Percentiles rank a stretch among this genome's conserved stretches.
Evolutionary conservation across 1,140 invertebrate species (phyloP).

Genomic region (Drosophila busckii): DNA sequence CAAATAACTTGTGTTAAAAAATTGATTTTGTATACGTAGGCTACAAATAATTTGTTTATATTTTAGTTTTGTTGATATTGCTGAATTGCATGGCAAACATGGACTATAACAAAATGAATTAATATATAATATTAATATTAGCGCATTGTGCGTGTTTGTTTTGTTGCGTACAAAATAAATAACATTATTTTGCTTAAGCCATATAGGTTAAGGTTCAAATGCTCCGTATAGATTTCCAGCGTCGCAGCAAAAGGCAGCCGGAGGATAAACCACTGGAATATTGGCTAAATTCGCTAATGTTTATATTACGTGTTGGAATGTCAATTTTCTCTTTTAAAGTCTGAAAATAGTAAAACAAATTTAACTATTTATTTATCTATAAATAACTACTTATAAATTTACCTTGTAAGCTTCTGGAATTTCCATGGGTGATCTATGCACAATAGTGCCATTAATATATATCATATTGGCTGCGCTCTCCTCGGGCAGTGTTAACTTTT

Average conservation of each 20-base stretch:
- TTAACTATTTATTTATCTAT: not conserved
- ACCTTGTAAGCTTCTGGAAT: constrained; percentile 91
- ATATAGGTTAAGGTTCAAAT: constrained; percentile 78
- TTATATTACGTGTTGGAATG: constrained; percentile 86
- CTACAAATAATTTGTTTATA: constrained; percentile 16
- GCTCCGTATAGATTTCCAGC: constrained; percentile 82
- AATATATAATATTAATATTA: constrained; percentile 5
- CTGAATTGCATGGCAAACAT: constrained; percentile 21
- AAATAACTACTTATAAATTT: constrained; percentile 19
- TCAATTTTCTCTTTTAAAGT: constrained; percentile 91
- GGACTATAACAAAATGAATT: too few relatives aligned
- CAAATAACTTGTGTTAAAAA: constrained; percentile 33
- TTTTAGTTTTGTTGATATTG: constrained; percentile 37
- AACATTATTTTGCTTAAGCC: constrained; percentile 19
- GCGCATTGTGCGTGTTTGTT: constrained; percentile 56
- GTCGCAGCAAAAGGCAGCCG: constrained; percentile 86
- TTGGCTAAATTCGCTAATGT: constrained; percentile 88
- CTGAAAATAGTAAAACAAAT: constrained; percentile 77
- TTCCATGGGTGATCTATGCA: constrained; percentile 90
- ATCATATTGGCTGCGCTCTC: constrained; percentile 92
- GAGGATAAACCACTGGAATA: constrained; percentile 86
- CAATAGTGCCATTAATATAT: constrained; percentile 93
- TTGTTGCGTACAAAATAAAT: constrained; percentile 39
- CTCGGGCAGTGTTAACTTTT: constrained; percentile 93
- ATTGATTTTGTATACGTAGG: constrained; percentile 8